phyloP scores from a whole-genome alignment of 2,113 vertebrate species.

The Hypanus sabinus region DNA sequence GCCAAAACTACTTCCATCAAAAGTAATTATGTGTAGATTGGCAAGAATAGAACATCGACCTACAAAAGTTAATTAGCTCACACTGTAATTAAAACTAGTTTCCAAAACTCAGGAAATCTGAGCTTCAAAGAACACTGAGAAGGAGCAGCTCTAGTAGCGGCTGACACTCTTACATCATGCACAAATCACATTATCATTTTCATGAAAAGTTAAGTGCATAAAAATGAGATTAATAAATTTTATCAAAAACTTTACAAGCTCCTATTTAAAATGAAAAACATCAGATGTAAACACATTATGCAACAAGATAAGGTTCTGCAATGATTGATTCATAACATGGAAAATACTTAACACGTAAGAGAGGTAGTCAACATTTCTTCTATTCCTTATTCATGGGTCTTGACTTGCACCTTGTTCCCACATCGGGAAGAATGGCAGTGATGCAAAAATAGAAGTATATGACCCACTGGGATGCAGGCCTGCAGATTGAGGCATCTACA shows the following conservation, averaged over 20 bases:
- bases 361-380: background rate
- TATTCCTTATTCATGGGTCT: background rate
- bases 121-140: constrained; percentile 14
- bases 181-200: background rate
- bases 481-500: background rate
- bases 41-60: constrained; percentile 91
- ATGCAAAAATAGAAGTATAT: background rate
- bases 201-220: background rate
- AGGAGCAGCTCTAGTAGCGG: background rate
- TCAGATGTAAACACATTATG: background rate
- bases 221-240: background rate
- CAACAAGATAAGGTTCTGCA: background rate
- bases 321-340: background rate
- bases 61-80: constrained; percentile 44
- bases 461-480: background rate
- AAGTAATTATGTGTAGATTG: constrained; percentile 85
- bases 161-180: background rate
- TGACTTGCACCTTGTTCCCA: background rate
- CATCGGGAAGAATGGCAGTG: background rate
- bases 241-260: background rate
- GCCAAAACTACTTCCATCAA: constrained; percentile 75
- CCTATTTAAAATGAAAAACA: background rate
- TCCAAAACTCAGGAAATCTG: background rate
- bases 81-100: constrained; percentile 23
- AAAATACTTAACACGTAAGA: background rate